Percentiles rank a stretch among this genome's conserved stretches.
phyloP scores from a whole-genome alignment of 2,797 vertebrate genomes.

The Taeniopygia guttata region DNA sequence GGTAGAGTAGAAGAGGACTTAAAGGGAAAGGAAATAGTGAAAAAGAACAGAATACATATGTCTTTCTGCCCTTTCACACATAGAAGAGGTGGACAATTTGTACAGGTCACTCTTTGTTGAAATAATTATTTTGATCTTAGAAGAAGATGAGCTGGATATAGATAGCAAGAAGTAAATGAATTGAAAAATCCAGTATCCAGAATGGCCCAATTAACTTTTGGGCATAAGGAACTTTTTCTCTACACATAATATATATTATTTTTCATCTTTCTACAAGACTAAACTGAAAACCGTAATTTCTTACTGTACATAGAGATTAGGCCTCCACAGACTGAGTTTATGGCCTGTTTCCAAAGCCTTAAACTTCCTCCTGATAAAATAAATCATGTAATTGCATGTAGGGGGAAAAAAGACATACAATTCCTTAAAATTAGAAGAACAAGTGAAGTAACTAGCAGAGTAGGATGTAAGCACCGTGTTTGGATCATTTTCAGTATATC shows the following conservation, averaged over 20 bases:
- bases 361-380: not conserved
- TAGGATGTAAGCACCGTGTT: not conserved
- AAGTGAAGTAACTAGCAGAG: not conserved
- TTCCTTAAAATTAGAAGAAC: not conserved
- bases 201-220: not conserved
- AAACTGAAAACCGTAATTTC: not conserved
- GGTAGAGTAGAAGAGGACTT: not conserved
- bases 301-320: not conserved
- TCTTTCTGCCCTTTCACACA: not conserved
- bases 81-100: not conserved
- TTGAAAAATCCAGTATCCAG: not conserved
- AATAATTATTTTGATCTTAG: not conserved
- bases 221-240: not conserved
- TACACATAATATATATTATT: no score
- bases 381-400: rapidly evolving
- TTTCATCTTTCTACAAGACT: not conserved
- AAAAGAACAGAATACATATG: not conserved
- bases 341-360: not conserved
- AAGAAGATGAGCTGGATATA: not conserved
- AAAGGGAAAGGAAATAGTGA: not conserved
- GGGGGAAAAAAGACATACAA: rapidly evolving
- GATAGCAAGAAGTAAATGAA: not conserved
- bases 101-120: not conserved
- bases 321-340: not conserved
- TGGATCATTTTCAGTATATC: not conserved